phyloP scores from a whole-genome alignment of 2,888 invertebrate species.

The Mythimna impura region DNA sequence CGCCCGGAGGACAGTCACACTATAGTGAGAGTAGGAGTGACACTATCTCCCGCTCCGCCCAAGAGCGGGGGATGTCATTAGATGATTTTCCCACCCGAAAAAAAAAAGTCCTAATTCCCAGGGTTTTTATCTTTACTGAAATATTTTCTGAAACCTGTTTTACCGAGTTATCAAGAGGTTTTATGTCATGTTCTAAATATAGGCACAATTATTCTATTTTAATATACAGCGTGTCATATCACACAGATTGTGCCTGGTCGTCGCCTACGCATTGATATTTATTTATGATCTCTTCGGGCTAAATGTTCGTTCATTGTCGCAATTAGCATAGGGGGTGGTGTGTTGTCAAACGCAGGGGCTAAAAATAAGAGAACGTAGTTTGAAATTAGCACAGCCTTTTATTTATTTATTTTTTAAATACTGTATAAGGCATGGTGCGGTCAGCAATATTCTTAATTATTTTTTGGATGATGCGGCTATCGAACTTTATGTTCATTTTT shows the following conservation, averaged over 20 bases:
- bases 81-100: no score
- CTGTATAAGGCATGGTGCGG: neutral
- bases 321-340: conserved; percentile 66
- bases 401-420: neutral
- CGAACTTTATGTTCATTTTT: no score
- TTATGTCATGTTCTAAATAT: neutral
- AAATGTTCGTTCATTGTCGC: conserved; percentile 66
- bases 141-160: no score
- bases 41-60: no score
- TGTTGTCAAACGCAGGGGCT: conserved; percentile 32
- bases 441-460: no score
- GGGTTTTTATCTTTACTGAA: no score
- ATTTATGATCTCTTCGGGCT: conserved; percentile 67
- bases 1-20: no score
- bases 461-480: no score
- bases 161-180: neutral
- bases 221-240: conserved; percentile 37
- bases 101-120: no score
- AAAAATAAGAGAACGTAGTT: conserved; percentile 30
- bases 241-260: conserved; percentile 60
- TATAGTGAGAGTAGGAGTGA: no score
- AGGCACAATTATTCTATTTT: conserved; percentile 12
- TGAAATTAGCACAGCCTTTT: neutral
- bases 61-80: no score
- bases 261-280: conserved; percentile 67